A percentile compares a stretch with the other conserved stretches of the same genome.
These are phyloP conservation scores for Camelus dromedarius DNA, from an alignment of 2,113 vertebrate species.

Conservation along the genomic window DNA sequence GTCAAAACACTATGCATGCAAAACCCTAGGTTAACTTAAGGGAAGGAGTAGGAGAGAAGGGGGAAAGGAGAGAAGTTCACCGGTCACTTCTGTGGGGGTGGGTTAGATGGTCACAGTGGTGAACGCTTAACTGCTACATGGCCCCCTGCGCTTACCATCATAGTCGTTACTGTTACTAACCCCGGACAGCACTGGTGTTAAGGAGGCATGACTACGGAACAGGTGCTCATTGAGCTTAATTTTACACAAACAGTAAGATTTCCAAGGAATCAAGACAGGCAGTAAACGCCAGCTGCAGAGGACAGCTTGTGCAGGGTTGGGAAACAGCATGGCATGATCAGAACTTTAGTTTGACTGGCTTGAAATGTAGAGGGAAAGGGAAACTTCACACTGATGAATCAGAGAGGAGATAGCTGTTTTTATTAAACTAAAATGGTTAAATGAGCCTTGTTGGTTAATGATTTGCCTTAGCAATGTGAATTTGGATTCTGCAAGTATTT, in stretches of 20 bases:
- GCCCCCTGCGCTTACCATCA: background rate
- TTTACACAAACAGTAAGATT: background rate
- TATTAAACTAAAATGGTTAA: slow-evolving; percentile 3
- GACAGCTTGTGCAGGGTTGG: background rate
- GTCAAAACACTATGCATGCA: background rate
- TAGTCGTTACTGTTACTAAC: background rate
- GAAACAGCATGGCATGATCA: background rate
- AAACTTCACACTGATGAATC: background rate
- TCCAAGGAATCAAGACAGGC: background rate
- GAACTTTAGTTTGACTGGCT: background rate
- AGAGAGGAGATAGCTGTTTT: background rate
- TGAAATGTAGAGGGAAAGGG: background rate
- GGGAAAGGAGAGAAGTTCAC: background rate
- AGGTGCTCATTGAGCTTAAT: background rate
- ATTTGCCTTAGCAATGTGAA: background rate
- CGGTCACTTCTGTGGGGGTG: background rate
- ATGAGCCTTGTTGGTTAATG: background rate
- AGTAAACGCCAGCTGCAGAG: background rate
- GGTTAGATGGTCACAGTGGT: background rate
- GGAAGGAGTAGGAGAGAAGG: background rate
- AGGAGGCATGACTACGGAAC: background rate
- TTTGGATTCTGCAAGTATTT: background rate
- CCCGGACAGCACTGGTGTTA: background rate
- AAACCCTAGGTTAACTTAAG: background rate
- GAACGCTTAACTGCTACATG: background rate